A percentile compares a stretch with the other conserved stretches of the same genome.
Evolutionary conservation across 2,113 vertebrate species (phyloP).

Genomic region (Macaca fascicularis): DNA sequence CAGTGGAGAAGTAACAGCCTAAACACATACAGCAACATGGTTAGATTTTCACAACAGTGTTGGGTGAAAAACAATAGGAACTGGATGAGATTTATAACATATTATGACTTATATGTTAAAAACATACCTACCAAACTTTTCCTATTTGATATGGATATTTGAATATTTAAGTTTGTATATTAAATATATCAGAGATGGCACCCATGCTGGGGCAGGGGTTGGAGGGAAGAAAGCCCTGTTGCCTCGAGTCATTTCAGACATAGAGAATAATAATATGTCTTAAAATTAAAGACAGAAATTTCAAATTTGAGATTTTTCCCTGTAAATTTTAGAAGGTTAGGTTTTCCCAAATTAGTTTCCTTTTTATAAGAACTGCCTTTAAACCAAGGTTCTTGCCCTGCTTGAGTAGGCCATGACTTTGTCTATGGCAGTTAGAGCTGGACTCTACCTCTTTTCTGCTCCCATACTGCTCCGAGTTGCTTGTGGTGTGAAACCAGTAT

Average conservation of each 20-base stretch:
- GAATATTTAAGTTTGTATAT: background rate
- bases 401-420: background rate
- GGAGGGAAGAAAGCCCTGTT: background rate
- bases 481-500: background rate
- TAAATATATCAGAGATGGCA: background rate
- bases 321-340: background rate
- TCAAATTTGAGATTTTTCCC: background rate
- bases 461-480: background rate
- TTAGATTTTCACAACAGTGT: background rate
- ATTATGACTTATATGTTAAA: background rate
- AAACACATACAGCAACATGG: too few species aligned
- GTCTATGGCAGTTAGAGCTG: background rate
- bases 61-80: background rate
- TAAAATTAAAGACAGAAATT: constrained; percentile 1
- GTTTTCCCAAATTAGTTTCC: background rate
- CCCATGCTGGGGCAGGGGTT: background rate
- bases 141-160: background rate
- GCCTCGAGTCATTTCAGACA: background rate
- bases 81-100: background rate
- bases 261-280: background rate
- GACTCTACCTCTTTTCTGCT: background rate
- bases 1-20: background rate
- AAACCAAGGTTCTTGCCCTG: background rate
- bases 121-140: background rate
- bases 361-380: background rate